phyloP scores from a whole-genome alignment of 2,797 vertebrate genomes.

The Sebastiscus tertius region DNA sequence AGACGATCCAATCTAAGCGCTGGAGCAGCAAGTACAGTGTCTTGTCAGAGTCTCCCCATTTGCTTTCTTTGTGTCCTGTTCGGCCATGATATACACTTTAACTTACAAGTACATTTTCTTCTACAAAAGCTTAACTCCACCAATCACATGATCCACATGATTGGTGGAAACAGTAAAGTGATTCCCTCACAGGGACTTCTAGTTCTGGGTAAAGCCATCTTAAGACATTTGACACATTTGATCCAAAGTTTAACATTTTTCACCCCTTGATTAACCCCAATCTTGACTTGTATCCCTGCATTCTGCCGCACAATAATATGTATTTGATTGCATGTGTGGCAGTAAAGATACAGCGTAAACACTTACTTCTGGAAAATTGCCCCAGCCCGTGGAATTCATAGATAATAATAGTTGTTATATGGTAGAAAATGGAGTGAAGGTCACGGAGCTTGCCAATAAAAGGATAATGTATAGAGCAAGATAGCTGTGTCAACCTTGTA shows the following conservation, averaged over 20 bases:
- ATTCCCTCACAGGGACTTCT: not conserved
- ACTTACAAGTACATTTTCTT: not conserved
- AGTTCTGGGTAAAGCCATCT: not conserved
- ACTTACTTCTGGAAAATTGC: not conserved
- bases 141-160: not conserved
- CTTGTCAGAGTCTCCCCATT: conserved; percentile 24
- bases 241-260: not conserved
- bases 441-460: conserved; percentile 46
- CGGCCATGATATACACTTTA: conserved; percentile 1
- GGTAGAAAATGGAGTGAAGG: conserved; percentile 24
- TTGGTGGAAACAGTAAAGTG: not conserved
- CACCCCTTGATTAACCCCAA: not conserved
- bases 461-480: conserved; percentile 25
- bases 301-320: not conserved
- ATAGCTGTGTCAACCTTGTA: conserved; percentile 14
- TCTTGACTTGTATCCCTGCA: not conserved
- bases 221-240: not conserved
- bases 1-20: conserved; percentile 51
- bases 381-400: not conserved
- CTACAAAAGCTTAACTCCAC: not conserved
- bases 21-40: conserved; percentile 51
- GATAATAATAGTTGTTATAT: conserved; percentile 37
- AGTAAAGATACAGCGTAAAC: not conserved
- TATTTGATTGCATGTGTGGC: not conserved
- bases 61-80: conserved; percentile 1